Evolutionary conservation across 2,888 invertebrate genomes (phyloP).

Genomic region (Melieria crassipennis): DNA sequence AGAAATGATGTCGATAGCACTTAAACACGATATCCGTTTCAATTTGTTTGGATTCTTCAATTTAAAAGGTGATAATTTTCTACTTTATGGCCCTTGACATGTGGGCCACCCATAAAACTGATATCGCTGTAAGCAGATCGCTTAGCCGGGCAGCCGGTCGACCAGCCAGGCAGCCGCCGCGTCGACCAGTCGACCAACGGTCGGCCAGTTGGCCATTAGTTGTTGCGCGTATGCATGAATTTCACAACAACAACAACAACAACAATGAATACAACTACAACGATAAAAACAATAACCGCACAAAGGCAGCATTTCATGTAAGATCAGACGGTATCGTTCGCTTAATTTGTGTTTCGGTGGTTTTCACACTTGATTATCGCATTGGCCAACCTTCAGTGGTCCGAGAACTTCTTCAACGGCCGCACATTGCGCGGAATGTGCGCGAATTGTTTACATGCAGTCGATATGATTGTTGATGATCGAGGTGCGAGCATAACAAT

Average conservation of each 20-base stretch:
- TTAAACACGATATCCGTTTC: conserved; percentile 67
- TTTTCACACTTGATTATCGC: conserved; percentile 60
- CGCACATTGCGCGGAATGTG: neutral
- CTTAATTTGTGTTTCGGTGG: conserved; percentile 61
- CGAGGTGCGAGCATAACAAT: too few relatives aligned
- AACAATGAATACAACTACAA: neutral
- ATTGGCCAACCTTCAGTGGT: conserved; percentile 14
- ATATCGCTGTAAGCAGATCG: conserved; percentile 54
- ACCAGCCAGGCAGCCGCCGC: neutral
- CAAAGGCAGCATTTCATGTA: conserved; percentile 25
- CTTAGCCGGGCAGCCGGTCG: conserved; percentile 23
- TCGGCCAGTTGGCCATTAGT: conserved; percentile 14
- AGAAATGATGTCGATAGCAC: conserved; percentile 66
- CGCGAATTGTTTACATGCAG: too few relatives aligned
- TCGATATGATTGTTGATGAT: too few relatives aligned
- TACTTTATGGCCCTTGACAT: conserved; percentile 67
- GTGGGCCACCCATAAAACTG: conserved; percentile 64
- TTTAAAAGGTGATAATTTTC: conserved; percentile 67
- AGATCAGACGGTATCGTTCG: conserved; percentile 52
- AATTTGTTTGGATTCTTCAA: conserved; percentile 67
- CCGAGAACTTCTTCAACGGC: conserved; percentile 15
- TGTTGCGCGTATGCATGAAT: neutral
- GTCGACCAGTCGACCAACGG: neutral
- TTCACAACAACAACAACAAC: neutral
- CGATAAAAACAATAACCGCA: neutral